These are phyloP conservation scores for Parus major DNA, from an alignment of 2,113 vertebrate genomes.

Conservation along the genomic window DNA sequence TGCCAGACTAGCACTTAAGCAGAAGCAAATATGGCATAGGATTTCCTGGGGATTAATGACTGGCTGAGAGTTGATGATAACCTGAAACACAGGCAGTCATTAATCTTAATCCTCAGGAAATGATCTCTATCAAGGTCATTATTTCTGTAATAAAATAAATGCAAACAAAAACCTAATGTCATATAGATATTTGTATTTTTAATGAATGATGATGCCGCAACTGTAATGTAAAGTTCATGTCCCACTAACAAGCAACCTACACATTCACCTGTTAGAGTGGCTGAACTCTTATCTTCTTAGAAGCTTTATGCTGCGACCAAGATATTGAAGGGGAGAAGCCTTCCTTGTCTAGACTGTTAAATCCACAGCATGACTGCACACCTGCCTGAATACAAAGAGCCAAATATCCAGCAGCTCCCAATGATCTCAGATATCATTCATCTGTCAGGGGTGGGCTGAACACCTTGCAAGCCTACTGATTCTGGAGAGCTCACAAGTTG, in stretches of 20 bases:
- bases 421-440: not conserved
- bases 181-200: constrained; percentile 15
- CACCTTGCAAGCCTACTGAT: not conserved
- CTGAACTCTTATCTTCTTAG: not conserved
- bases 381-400: not conserved
- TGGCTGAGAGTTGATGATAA: constrained; percentile 57
- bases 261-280: not conserved
- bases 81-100: constrained; percentile 30
- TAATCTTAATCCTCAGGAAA: constrained; percentile 63
- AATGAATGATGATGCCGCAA: not conserved
- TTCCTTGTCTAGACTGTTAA: not conserved
- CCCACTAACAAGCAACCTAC: not conserved
- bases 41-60: constrained; percentile 65
- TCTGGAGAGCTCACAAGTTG: not conserved
- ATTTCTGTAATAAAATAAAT: constrained; percentile 50
- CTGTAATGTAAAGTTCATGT: not conserved
- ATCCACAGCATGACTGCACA: not conserved
- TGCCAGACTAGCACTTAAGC: constrained; percentile 48
- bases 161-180: not conserved
- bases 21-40: constrained; percentile 60
- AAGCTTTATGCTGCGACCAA: not conserved
- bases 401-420: not conserved
- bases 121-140: constrained; percentile 33
- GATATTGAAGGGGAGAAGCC: not conserved
- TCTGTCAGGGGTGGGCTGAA: not conserved